Evolutionary conservation across 2,888 invertebrate genomes (phyloP).

Genomic region (Diadegma fenestrale): DNA sequence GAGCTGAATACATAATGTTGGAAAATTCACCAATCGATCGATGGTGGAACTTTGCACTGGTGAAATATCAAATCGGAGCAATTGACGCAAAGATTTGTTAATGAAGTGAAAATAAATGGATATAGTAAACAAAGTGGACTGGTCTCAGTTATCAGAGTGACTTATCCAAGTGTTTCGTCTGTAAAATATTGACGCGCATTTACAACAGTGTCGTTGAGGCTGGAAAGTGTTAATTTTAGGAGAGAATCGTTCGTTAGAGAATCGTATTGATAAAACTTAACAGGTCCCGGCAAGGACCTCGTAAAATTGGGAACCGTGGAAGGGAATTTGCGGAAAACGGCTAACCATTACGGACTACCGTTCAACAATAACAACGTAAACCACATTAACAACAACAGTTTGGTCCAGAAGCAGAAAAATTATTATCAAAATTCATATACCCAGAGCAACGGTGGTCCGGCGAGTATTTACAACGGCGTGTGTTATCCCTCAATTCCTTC

Average conservation of each 20-base stretch:
- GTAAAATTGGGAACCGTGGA: slow-evolving; percentile 78
- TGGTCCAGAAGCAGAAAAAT: slow-evolving; percentile 46
- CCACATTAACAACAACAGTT: slow-evolving; percentile 10
- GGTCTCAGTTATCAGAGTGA: slow-evolving; percentile 1
- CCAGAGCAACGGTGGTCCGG: slow-evolving; percentile 80
- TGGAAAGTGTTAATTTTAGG: background rate
- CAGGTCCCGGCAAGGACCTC: slow-evolving; percentile 64
- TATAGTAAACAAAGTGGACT: slow-evolving; percentile 9
- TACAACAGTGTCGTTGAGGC: background rate
- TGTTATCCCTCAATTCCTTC: slow-evolving; percentile 70
- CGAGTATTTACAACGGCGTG: slow-evolving; percentile 78
- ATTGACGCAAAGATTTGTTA: background rate
- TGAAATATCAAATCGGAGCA: slow-evolving; percentile 13
- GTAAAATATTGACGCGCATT: background rate
- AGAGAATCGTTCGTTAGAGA: background rate
- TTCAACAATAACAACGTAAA: slow-evolving; percentile 46
- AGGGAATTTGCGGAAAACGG: slow-evolving; percentile 82
- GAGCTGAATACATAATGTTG: slow-evolving; percentile 41
- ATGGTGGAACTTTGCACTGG: background rate
- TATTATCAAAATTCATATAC: slow-evolving; percentile 78
- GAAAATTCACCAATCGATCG: slow-evolving; percentile 26
- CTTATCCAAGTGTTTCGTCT: background rate
- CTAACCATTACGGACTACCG: slow-evolving; percentile 82
- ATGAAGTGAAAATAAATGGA: background rate
- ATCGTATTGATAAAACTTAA: slow-evolving; percentile 17